These are phyloP conservation scores for Helicorthomorpha holstii DNA, from an alignment of 1,140 invertebrate genomes.

Conservation along the genomic window DNA sequence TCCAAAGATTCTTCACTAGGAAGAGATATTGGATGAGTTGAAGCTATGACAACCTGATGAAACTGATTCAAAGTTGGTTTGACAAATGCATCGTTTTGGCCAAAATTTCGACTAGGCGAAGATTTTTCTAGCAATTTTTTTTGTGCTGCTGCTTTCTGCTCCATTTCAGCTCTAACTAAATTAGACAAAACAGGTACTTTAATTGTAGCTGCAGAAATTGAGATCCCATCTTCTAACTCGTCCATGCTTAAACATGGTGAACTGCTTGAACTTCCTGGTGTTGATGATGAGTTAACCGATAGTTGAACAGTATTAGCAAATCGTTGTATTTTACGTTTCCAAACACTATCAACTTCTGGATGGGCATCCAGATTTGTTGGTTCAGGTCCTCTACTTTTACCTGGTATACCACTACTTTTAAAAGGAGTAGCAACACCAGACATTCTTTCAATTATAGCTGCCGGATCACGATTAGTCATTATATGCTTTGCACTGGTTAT, in stretches of 20 bases:
- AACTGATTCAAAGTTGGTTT: too few relatives aligned
- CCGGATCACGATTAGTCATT: not conserved
- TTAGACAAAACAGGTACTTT: too few relatives aligned
- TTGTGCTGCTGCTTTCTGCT: too few relatives aligned
- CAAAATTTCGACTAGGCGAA: too few relatives aligned
- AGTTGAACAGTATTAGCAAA: not conserved
- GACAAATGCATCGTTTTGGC: too few relatives aligned
- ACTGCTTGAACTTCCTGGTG: not conserved
- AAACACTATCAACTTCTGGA: not conserved
- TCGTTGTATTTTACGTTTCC: not conserved
- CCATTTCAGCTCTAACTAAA: too few relatives aligned
- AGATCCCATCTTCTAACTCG: not conserved
- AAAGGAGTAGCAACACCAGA: not conserved
- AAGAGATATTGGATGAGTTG: too few relatives aligned
- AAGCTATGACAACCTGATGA: too few relatives aligned
- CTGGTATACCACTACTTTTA: not conserved
- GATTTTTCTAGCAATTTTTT: too few relatives aligned
- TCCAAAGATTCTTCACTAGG: too few relatives aligned
- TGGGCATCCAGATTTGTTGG: not conserved
- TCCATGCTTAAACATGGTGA: not conserved
- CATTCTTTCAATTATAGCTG: not conserved
- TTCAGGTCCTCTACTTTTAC: not conserved
- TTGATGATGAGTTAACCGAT: not conserved
- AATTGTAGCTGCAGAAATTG: too few relatives aligned
- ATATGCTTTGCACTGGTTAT: not conserved